Conservation (phyloP, 2,888 invertebrate genomes). For the Helicoverpa assulta region DNA sequence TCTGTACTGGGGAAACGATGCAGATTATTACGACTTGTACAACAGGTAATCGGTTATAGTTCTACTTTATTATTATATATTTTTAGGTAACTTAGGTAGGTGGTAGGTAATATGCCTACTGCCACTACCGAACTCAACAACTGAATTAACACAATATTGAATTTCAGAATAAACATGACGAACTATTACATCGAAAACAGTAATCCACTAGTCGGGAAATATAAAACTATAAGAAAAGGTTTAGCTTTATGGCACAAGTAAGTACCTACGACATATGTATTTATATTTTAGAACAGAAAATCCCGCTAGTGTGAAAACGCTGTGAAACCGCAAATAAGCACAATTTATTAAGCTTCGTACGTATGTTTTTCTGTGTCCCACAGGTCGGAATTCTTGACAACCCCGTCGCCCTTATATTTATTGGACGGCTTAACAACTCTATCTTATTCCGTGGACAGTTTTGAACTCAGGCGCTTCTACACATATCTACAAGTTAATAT, state of each 20-base stretch:
- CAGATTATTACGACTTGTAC: slow-evolving; percentile 97
- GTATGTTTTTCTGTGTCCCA: not conserved
- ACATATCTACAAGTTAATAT: slow-evolving; percentile 65
- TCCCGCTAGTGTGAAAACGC: too few species aligned
- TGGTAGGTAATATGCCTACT: too few species aligned
- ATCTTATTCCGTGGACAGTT: slow-evolving; percentile 54
- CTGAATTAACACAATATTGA: not conserved
- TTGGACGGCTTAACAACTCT: slow-evolving; percentile 68
- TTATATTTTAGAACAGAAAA: too few species aligned
- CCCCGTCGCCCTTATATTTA: slow-evolving; percentile 53
- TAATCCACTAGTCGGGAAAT: slow-evolving; percentile 42
- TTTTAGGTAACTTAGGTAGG: too few species aligned
- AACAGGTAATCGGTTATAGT: slow-evolving; percentile 85
- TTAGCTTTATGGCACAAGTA: slow-evolving; percentile 38
- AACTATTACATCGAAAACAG: slow-evolving; percentile 45
- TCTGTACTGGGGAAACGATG: slow-evolving; percentile 97
- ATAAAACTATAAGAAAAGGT: slow-evolving; percentile 40
- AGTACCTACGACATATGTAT: too few species aligned
- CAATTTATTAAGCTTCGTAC: not conserved
- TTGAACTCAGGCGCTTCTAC: slow-evolving; percentile 60
- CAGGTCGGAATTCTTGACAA: slow-evolving; percentile 45
- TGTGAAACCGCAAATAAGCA: too few species aligned
- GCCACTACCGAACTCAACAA: too few species aligned
- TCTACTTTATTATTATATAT: too few species aligned
- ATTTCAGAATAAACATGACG: slow-evolving; percentile 43